A percentile compares a stretch with the other conserved stretches of the same genome.
Evolutionary conservation across 2,888 invertebrate species (phyloP).

Genomic region (Ephialtes manifestator): DNA sequence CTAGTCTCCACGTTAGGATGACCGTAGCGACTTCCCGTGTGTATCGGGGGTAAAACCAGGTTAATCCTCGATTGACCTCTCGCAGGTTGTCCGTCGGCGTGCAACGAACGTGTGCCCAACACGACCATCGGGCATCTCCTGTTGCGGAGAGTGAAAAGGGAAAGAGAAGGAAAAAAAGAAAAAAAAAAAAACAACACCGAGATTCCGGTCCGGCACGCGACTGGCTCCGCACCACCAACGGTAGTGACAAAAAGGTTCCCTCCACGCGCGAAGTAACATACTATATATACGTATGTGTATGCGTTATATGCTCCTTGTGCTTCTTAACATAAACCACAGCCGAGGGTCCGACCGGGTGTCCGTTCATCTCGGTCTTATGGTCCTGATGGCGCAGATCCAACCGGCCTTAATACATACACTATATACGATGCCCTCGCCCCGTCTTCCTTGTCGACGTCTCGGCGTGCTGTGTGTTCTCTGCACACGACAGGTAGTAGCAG

Average conservation of each 20-base stretch:
- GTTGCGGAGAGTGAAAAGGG: conserved; percentile 61
- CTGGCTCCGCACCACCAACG: conserved; percentile 75
- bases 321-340: conserved; percentile 75
- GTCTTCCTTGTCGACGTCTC: conserved; percentile 70
- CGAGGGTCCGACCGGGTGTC: conserved; percentile 64
- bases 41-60: conserved; percentile 81
- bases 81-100: conserved; percentile 74
- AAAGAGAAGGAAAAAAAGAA: conserved; percentile 53
- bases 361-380: conserved; percentile 55
- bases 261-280: conserved; percentile 68
- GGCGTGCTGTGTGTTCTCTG: conserved; percentile 1
- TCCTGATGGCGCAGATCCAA: conserved; percentile 24
- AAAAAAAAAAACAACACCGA: conserved; percentile 67
- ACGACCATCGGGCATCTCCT: conserved; percentile 40
- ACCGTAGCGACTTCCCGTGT: conserved; percentile 76
- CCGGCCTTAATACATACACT: conserved; percentile 3
- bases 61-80: conserved; percentile 84
- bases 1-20: conserved; percentile 33
- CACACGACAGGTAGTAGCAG: conserved; percentile 41
- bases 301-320: conserved; percentile 61
- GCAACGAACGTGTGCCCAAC: conserved; percentile 72
- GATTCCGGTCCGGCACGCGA: conserved; percentile 85
- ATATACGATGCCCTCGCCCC: conserved; percentile 53
- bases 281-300: conserved; percentile 55
- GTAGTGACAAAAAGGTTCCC: conserved; percentile 83